Evolutionary conservation across 2,113 vertebrate genomes (phyloP).

Genomic region (Daboia siamensis): DNA sequence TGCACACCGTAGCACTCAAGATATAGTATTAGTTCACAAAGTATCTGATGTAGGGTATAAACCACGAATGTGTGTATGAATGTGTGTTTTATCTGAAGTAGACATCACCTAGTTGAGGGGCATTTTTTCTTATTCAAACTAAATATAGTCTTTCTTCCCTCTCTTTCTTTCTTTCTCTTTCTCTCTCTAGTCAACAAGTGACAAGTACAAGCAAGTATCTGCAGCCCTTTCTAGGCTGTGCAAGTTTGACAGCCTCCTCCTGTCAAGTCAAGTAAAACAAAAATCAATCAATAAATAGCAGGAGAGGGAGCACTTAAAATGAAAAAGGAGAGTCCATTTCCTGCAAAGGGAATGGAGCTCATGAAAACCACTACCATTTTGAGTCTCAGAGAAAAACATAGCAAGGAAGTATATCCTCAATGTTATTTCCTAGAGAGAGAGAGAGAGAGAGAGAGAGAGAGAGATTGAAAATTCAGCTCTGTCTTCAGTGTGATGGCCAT

Average conservation of each 20-base stretch:
- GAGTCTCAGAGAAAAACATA: conserved; percentile 32
- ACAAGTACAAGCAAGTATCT: conserved; percentile 41
- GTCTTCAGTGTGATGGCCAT: conserved; percentile 10
- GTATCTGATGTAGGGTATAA: background rate
- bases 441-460: background rate
- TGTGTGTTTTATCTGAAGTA: background rate
- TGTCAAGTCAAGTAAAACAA: conserved; percentile 59
- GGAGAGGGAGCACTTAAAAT: conserved; percentile 46
- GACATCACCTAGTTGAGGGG: background rate
- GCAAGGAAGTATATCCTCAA: background rate
- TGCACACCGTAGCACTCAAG: background rate
- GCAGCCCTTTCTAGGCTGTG: conserved; percentile 47
- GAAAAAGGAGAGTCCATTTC: conserved; percentile 45
- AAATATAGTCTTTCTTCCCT: background rate
- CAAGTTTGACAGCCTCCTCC: conserved; percentile 51
- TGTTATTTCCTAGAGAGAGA: background rate
- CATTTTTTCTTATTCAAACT: conserved; percentile 11
- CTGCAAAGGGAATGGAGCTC: conserved; percentile 21
- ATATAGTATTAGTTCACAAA: background rate
- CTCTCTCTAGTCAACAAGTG: conserved; percentile 36
- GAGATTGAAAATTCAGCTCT: conserved; percentile 41
- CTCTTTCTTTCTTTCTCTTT: background rate
- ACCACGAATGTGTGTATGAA: background rate
- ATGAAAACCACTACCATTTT: conserved; percentile 24
- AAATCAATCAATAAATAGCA: conserved; percentile 54